Evolutionary conservation across 2,888 invertebrate species (phyloP).

Genomic region (Drepanosiphum platanoidis): DNA sequence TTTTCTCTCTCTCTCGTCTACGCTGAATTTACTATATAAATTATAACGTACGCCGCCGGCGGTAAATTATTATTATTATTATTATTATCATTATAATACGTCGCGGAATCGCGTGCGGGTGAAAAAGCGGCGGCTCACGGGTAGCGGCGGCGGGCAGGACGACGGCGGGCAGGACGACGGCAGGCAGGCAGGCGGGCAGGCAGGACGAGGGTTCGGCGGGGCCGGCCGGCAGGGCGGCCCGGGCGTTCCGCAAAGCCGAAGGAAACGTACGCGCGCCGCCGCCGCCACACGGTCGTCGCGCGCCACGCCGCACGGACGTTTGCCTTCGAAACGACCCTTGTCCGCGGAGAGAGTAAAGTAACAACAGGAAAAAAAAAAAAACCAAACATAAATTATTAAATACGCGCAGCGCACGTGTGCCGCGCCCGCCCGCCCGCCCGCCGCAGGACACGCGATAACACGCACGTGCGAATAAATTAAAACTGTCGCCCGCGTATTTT

Average conservation of each 20-base stretch:
- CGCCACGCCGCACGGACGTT: constrained; percentile 58
- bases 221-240: constrained; percentile 42
- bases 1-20: too few species aligned
- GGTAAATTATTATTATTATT: neutral
- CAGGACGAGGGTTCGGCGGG: neutral
- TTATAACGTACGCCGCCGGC: too few species aligned
- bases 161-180: neutral
- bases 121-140: neutral
- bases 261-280: constrained; percentile 29
- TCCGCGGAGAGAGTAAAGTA: neutral
- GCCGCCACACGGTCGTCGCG: constrained; percentile 51
- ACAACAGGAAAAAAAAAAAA: too few species aligned
- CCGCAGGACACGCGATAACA: constrained; percentile 64
- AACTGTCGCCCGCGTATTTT: too few species aligned
- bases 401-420: constrained; percentile 65
- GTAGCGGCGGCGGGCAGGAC: neutral
- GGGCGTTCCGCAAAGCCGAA: constrained; percentile 27
- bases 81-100: neutral
- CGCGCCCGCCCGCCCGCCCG: constrained; percentile 68
- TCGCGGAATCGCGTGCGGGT: neutral
- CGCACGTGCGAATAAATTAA: neutral
- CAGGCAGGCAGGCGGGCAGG: neutral
- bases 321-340: neutral
- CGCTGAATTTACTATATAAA: too few species aligned
- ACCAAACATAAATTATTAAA: neutral